Percentiles rank a stretch among this genome's conserved stretches.
These are phyloP conservation scores for Cyphomyrmex costatus DNA, from an alignment of 1,140 invertebrate species.

Conservation along the genomic window DNA sequence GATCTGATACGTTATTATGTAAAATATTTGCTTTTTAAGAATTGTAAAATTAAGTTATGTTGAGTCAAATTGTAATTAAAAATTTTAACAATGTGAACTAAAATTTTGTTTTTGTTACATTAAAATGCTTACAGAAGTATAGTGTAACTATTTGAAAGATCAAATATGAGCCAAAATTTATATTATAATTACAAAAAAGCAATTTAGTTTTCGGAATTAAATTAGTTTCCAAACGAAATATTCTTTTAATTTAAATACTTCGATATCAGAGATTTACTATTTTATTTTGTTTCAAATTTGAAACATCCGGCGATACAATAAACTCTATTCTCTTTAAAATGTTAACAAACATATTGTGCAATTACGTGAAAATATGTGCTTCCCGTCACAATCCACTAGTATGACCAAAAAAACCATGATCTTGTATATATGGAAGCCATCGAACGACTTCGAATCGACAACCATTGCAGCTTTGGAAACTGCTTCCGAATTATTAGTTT, in stretches of 20 bases:
- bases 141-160: conserved; percentile 6
- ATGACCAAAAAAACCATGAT: conserved; percentile 31
- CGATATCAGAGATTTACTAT: neutral
- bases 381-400: conserved; percentile 3
- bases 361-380: conserved; percentile 14
- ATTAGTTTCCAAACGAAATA: no score
- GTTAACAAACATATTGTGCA: conserved; percentile 17
- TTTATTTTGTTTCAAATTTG: neutral
- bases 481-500: conserved; percentile 56
- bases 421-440: conserved; percentile 39
- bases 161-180: neutral
- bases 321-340: neutral
- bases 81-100: neutral
- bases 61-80: neutral
- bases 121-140: conserved; percentile 12
- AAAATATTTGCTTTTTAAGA: neutral
- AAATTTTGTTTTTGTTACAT: neutral
- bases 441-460: conserved; percentile 34
- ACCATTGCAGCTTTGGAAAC: conserved; percentile 23
- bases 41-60: neutral
- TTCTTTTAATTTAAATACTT: conserved; percentile 24
- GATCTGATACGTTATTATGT: neutral
- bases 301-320: neutral
- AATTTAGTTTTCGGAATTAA: neutral
- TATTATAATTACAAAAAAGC: conserved; percentile 23